These are phyloP conservation scores for Papilio machaon DNA, from an alignment of 1,140 invertebrate species.

Conservation along the genomic window DNA sequence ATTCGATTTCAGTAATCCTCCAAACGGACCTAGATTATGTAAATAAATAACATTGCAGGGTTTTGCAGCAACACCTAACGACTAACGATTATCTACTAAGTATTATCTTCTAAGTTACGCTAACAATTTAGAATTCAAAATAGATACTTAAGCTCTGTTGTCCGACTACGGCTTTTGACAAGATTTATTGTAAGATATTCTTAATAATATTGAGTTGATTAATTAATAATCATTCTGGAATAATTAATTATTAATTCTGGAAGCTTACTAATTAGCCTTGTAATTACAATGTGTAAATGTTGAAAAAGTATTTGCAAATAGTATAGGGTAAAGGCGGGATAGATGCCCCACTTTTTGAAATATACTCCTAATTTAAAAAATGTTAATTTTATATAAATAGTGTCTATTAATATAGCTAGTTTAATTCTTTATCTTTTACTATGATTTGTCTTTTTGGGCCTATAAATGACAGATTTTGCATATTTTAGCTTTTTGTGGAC, in stretches of 20 bases:
- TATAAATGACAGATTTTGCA: too few relatives aligned
- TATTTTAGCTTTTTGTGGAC: too few relatives aligned
- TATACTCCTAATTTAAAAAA: too few relatives aligned
- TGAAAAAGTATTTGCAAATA: background rate
- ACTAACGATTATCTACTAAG: background rate
- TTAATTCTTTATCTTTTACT: too few relatives aligned
- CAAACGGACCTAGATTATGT: background rate
- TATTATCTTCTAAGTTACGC: background rate
- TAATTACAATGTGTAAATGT: background rate
- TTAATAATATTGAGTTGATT: background rate
- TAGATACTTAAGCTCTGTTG: background rate
- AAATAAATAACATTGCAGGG: background rate
- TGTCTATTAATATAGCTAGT: too few relatives aligned
- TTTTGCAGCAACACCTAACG: background rate
- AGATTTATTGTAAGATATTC: too few relatives aligned
- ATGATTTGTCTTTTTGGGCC: too few relatives aligned
- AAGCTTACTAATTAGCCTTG: constrained; percentile 17
- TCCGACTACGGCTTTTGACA: background rate
- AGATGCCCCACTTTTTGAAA: too few relatives aligned
- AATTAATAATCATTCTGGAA: background rate
- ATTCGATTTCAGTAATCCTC: background rate
- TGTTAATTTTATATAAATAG: too few relatives aligned
- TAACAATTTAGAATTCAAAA: background rate
- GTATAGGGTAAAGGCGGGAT: too few relatives aligned
- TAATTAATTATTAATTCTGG: background rate